Conservation (phyloP, 2,797 vertebrate species). For the Eidolon dupreanum region DNA sequence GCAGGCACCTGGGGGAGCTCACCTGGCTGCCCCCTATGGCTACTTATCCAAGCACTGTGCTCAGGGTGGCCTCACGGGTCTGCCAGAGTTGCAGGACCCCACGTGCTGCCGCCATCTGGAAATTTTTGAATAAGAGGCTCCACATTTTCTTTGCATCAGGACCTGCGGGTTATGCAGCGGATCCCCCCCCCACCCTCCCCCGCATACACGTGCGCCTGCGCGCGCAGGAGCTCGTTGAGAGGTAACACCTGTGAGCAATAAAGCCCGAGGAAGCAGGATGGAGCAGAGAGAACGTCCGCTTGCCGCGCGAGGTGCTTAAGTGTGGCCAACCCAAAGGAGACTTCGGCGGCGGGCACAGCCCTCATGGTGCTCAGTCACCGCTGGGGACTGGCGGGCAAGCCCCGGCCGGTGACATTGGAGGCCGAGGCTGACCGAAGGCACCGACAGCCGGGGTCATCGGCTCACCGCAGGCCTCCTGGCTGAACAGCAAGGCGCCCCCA, state of each 20-base stretch:
- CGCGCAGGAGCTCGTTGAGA: accelerated
- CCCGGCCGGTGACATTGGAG: accelerated
- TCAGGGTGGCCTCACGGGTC: neutral
- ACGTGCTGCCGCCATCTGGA: neutral
- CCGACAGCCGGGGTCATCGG: neutral
- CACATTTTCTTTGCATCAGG: neutral
- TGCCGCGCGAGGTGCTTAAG: accelerated
- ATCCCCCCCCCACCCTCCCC: neutral
- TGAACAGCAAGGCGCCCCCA: neutral
- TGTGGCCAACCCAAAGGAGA: too few relatives aligned
- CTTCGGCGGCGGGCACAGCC: neutral
- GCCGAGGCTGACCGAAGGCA: neutral
- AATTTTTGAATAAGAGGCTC: neutral
- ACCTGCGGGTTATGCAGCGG: accelerated
- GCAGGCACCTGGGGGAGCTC: neutral
- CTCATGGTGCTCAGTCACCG: neutral
- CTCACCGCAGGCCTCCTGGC: neutral
- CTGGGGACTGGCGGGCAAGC: neutral
- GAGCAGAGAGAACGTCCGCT: neutral
- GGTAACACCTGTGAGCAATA: neutral
- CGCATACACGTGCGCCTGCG: accelerated
- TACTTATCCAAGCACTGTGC: neutral
- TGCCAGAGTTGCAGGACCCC: neutral
- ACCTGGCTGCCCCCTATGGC: neutral
- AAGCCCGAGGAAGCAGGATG: neutral